Evolutionary conservation across 1,140 invertebrate species (phyloP), one percentile per base, ranked within the genome.

Genomic region (Lordiphosa collinella): DNA sequence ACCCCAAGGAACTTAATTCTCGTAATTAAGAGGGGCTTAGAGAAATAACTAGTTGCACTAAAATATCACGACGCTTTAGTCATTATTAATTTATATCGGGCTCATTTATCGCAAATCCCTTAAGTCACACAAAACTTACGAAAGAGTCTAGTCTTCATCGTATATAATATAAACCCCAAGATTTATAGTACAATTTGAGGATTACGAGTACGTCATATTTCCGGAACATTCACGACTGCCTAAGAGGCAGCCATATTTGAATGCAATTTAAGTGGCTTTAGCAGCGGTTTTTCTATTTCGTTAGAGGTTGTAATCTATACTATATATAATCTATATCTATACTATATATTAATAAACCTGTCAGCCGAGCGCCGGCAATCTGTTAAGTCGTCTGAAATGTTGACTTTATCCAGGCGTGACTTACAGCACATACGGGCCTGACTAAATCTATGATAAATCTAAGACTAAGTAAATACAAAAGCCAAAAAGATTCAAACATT

Each of bases 321-420:
- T 73, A 73, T 74, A 68, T 74, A 51, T 66, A 67, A 67, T 67
- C 62, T 67, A 66, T 66, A 66, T 66, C 53, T 47, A 34, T 70
- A 18, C 16, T 52, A 59, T 29, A 53, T 51, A 40, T 6, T 41
- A 29, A 71, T 67, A 47, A 48, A 53, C 38, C 16, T 53, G 36
- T 62, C 54, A 70, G 53, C 44, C 16, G 12, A 14, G 13, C 37
- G 7, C 25, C 25, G 8, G 2, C 29, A 44, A 44, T 44, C 41
- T 25, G 5, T 8, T 6, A 41, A 54, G 53, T 29, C 25, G 6
- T 29, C 25, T 29, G 25, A 54, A 64, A 7, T 59, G 36, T 52
- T 53, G 34, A 32, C 31, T 43, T 43, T 43, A 29, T 43, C 11
- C 22, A 74, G 71, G 71, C 67, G 76, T 84, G 76, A 80, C 78